Percentiles rank a stretch among this genome's conserved stretches.
Evolutionary conservation across 2,888 invertebrate species (phyloP).

Genomic region (Parasteatoda lunata): DNA sequence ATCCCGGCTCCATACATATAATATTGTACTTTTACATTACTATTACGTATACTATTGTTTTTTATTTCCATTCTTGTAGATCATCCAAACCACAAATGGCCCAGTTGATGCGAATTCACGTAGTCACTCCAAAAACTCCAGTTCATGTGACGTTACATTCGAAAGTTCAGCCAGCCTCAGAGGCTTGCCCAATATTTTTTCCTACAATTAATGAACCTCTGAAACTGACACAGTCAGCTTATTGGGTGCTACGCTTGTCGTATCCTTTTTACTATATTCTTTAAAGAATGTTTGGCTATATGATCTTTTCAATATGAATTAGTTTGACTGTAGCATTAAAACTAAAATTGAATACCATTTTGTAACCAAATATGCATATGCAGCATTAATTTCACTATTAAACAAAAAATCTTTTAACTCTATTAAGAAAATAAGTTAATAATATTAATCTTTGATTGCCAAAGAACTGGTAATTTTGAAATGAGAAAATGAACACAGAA

Average conservation of each 20-base stretch:
- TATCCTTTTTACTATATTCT: conserved; percentile 76
- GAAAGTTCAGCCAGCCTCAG: conserved; percentile 85
- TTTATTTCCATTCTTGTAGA: conserved; percentile 21
- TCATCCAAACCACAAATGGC: conserved; percentile 75
- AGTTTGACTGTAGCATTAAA: background rate
- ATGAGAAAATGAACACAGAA: too few species aligned
- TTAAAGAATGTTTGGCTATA: background rate
- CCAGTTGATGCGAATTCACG: conserved; percentile 88
- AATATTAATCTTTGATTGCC: too few species aligned
- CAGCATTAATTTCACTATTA: too few species aligned
- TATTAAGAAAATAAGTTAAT: too few species aligned
- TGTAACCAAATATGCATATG: too few species aligned
- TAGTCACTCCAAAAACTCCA: conserved; percentile 92
- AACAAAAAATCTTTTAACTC: too few species aligned
- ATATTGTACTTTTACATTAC: too few species aligned
- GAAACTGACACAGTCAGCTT: conserved; percentile 87
- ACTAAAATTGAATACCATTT: too few species aligned
- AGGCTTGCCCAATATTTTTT: conserved; percentile 85
- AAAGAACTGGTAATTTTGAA: too few species aligned
- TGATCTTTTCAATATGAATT: background rate
- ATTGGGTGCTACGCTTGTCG: conserved; percentile 93
- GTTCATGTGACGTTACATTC: conserved; percentile 91
- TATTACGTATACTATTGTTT: background rate
- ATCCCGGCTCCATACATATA: too few species aligned
- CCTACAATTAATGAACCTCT: conserved; percentile 83